A percentile compares a stretch with the other conserved stretches of the same genome.
phyloP scores from a whole-genome alignment of 2,888 invertebrate genomes.

The Hirtodrosophila trivittata region DNA sequence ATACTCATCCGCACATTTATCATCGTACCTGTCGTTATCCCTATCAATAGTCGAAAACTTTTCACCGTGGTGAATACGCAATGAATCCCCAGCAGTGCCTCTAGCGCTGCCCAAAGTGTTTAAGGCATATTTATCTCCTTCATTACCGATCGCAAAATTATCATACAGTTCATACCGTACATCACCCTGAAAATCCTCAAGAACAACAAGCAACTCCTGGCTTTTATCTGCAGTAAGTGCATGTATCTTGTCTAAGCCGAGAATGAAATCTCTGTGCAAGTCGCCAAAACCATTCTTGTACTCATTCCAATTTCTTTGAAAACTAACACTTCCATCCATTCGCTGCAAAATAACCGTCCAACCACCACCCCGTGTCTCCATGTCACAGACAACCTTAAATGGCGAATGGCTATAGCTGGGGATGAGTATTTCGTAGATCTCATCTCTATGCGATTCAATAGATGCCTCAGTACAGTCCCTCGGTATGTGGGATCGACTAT shows the following conservation, averaged over 20 bases:
- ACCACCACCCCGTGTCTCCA: constrained; percentile 24
- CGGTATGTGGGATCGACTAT: too few species aligned
- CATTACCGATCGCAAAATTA: constrained; percentile 29
- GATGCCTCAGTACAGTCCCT: constrained; percentile 3
- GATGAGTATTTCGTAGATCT: constrained; percentile 29
- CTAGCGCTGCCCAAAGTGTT: constrained; percentile 26
- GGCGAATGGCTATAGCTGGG: constrained; percentile 29
- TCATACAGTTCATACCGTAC: constrained; percentile 28
- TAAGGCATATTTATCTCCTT: constrained; percentile 12
- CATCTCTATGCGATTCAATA: constrained; percentile 5
- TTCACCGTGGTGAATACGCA: constrained; percentile 18
- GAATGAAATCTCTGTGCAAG: constrained; percentile 35
- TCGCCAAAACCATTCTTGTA: constrained; percentile 42
- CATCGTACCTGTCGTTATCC: too few species aligned
- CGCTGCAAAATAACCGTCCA: constrained; percentile 36
- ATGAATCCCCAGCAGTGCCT: constrained; percentile 20
- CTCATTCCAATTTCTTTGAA: constrained; percentile 30
- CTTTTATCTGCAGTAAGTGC: constrained; percentile 12
- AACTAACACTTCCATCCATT: constrained; percentile 27
- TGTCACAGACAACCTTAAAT: constrained; percentile 38
- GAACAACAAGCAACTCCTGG: constrained; percentile 29
- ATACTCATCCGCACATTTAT: too few species aligned
- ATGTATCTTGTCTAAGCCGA: constrained; percentile 45
- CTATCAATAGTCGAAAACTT: constrained; percentile 26
- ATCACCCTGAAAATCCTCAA: constrained; percentile 28